These are phyloP conservation scores for Chlorodrepanis virens DNA, from an alignment of 2,113 vertebrate species.

Conservation along the genomic window DNA sequence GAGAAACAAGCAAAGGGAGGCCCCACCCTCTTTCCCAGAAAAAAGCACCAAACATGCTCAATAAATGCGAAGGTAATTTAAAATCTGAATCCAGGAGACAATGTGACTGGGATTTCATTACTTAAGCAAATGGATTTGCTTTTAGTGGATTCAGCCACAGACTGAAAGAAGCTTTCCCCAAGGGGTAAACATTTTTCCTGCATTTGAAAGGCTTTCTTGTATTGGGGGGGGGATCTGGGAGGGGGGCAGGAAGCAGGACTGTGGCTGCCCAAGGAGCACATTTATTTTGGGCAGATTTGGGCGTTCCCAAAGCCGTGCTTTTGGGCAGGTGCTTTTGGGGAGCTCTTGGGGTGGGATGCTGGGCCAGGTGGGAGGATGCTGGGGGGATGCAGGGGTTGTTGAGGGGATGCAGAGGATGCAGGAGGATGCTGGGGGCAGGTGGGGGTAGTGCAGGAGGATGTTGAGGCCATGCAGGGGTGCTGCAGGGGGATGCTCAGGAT, in stretches of 20 bases:
- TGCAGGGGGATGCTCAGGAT: background rate
- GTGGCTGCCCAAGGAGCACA: background rate
- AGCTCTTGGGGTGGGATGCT: background rate
- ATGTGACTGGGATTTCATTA: constrained; percentile 50
- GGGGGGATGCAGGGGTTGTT: background rate
- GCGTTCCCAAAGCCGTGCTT: background rate
- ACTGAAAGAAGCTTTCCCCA: constrained; percentile 66
- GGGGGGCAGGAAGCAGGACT: background rate
- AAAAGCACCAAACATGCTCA: constrained; percentile 56
- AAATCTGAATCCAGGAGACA: constrained; percentile 25
- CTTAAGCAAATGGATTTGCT: constrained; percentile 65
- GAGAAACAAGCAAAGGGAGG: background rate
- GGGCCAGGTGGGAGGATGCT: background rate
- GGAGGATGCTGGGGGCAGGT: background rate
- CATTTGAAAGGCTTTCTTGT: constrained; percentile 58
- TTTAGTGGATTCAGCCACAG: constrained; percentile 57
- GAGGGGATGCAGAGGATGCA: background rate
- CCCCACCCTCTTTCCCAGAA: constrained; percentile 32
- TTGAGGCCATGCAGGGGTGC: background rate
- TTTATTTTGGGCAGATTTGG: background rate
- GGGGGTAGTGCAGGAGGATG: background rate
- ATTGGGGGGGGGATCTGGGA: background rate
- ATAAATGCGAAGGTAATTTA: constrained; percentile 21
- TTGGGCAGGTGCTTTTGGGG: background rate
- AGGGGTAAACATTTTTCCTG: constrained; percentile 68